Base-by-base conservation (phyloP, 2,888 invertebrate genomes). In the Mesorhabditis spiculigera region DNA sequence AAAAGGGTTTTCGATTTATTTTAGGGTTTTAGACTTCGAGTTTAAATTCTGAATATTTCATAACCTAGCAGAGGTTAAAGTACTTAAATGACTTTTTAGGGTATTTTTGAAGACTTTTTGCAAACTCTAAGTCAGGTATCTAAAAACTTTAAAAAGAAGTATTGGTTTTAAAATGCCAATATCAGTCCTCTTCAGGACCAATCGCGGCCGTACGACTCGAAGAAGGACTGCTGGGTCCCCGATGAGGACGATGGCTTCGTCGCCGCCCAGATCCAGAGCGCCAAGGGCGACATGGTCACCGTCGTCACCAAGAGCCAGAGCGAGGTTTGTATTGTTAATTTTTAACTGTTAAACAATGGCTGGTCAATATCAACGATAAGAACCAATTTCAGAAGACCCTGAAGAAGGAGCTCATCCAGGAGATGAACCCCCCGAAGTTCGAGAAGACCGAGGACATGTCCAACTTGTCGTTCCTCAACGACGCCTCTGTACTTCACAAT, bases 351-450 rank as follows among this genome's bases (percentile, higher is more conserved):
- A 58, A n/a, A 58, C 58, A 58, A 58, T 58, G 58, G 58, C 58
- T 13, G n/a, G 5, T 58, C 45, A 10, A 16, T 13, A n/a, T 67
- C 28, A 43, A n/a, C 5, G 43, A 13, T 28, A 28, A 28, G 28
- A 28, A 28, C 28, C 28, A 28, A 28, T 63, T 78, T 44, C 67
- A 83, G 82, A 93, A 93, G 63, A 90, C 90, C 85, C 89, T 92
- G 88, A 93, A 92, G 90, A 93, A 93, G 91, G 94, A 94, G 81
- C 90, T 91, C 86, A 92, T 95, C 87, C 91, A 90, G 88, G 95
- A 96, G 91, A 95, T 95, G 89, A 96, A 96, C 90, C 95, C 95
- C 87, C 95, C 95, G 88, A 96, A 96, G 91, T 96, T 93, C 91
- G 95, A 95, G 90, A 95, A 95, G 91, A 91, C 91, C 90, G 83